Base-by-base conservation (phyloP, 2,797 vertebrate species). In the Limnodromus scolopaceus region DNA sequence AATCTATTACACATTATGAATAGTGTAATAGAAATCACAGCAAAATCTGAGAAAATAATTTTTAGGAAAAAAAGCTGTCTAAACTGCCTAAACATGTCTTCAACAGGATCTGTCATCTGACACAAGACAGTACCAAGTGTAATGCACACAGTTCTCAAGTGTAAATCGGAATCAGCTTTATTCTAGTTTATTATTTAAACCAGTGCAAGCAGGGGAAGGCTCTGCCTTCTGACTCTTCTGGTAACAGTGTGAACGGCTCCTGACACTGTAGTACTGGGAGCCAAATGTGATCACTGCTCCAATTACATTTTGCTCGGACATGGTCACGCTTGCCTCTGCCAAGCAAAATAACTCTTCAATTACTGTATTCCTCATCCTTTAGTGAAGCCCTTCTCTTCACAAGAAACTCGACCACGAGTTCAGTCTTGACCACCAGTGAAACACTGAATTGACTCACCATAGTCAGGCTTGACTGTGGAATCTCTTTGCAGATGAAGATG, bases 401-500 rank as follows among this genome's bases (percentile, higher is more conserved):
- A 54, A 45, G 55, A 72, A 97, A 84, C 88, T 90, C 53, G 3
- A 76, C 84, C 68, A 71, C 4, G 12, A 30, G 45, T 58, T 94
- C 79, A 71, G 72, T 79, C 92, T 94, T 68, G 91, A 61, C 87
- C 86, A 95, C 79, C 68, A 86, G 81, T 92, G 88, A 89, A 94
- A 93, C 2, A 2, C 32, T 88, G 97, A 97, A 97, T 92, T 97
- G 93, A 97, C 96, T 97, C 32, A 13, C 77, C 45, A 30, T 36
- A 89, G 92, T 80, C 77, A 97, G 92, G 49, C 78, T 92, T 90
- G 92, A 89, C 93, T 95, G 49, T 71, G 69, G 95, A 92, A 95
- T 96, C 87, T 90, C 93, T 96, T 96, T 96, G 96, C 93, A 97
- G 98, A 98, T 98, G 98, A 98, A 98, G 98, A 98, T 97, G 97